Conservation (phyloP, 2,113 vertebrate species). For the Anhinga rufa region DNA sequence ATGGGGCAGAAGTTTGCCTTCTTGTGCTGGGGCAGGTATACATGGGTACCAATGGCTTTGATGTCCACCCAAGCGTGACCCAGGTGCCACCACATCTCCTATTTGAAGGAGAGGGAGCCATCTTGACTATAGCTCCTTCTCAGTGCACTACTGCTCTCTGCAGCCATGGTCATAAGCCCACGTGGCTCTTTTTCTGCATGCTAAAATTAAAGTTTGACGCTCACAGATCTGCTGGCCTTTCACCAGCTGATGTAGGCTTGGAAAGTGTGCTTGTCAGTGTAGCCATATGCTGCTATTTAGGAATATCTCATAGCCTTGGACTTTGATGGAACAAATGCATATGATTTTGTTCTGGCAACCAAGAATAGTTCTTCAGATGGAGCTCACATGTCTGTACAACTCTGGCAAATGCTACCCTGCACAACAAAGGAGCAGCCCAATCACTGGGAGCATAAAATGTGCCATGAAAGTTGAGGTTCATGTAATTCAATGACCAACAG, state of each 20-base stretch:
- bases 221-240: constrained; percentile 4
- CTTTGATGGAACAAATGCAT: constrained; percentile 10
- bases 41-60: not conserved
- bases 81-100: not conserved
- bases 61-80: accelerated
- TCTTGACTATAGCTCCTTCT: not conserved
- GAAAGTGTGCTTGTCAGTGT: not conserved
- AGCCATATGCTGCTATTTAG: constrained; percentile 26
- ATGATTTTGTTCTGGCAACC: constrained; percentile 39
- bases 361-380: constrained; percentile 55
- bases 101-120: not conserved
- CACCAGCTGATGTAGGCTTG: not conserved
- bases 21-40: not conserved
- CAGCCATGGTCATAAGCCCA: not conserved
- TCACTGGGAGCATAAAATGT: not conserved
- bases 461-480: not conserved
- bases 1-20: not conserved
- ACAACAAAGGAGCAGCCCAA: not conserved
- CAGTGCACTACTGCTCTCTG: not conserved
- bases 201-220: not conserved
- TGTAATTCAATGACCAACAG: not conserved
- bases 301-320: constrained; percentile 12
- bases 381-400: not conserved
- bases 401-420: not conserved
- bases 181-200: not conserved